Evolutionary conservation across 2,113 vertebrate species (phyloP).

Genomic region (Tringa solitaria): DNA sequence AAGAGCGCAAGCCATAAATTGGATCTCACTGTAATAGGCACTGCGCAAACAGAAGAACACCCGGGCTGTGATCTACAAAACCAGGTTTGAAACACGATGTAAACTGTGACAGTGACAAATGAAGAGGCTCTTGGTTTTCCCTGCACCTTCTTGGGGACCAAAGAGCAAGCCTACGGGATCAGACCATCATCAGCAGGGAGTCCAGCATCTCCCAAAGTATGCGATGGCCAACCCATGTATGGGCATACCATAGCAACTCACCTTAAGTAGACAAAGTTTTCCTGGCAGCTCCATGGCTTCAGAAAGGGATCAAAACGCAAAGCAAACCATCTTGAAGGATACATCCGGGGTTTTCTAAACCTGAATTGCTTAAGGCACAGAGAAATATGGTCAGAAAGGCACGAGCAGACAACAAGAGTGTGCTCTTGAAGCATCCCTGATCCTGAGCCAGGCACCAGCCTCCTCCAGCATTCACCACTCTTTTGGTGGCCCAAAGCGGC

Average conservation of each 20-base stretch:
- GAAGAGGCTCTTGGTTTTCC: background rate
- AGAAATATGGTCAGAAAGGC: background rate
- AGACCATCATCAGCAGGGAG: background rate
- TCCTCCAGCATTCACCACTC: background rate
- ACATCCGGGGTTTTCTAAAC: background rate
- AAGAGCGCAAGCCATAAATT: slow-evolving; percentile 5
- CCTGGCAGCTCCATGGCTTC: background rate
- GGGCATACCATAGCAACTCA: background rate
- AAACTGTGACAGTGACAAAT: background rate
- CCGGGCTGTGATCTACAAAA: background rate
- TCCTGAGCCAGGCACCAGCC: background rate
- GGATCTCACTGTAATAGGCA: background rate
- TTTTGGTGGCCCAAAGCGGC: background rate
- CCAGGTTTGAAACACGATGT: background rate
- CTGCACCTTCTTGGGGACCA: background rate
- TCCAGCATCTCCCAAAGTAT: background rate
- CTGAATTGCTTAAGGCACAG: background rate
- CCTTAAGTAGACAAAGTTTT: background rate
- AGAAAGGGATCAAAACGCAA: background rate
- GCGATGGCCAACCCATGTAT: fast-evolving
- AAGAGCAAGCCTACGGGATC: background rate
- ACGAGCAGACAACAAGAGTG: background rate
- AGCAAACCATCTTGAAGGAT: background rate
- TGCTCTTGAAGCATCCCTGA: background rate
- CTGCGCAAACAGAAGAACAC: background rate